These are phyloP conservation scores for Cryptotermes secundus DNA, from an alignment of 1,140 invertebrate species.

Conservation along the genomic window DNA sequence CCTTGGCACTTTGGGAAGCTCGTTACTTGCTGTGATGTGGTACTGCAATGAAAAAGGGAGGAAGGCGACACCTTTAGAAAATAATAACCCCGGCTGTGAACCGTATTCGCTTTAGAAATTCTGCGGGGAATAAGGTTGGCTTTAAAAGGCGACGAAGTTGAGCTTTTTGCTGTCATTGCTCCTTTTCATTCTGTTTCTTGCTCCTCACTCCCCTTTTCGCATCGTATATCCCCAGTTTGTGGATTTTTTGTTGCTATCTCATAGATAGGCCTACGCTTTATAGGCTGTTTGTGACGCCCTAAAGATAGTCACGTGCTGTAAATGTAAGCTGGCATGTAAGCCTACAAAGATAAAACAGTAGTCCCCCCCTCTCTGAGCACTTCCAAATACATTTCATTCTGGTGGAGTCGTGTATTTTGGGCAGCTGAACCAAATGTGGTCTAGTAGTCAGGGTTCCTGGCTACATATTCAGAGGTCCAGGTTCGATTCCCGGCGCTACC, in stretches of 20 bases:
- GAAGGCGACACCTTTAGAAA: neutral
- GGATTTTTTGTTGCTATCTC: neutral
- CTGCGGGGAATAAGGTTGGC: neutral
- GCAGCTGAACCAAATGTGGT: too few species aligned
- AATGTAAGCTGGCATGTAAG: neutral
- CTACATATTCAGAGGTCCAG: too few species aligned
- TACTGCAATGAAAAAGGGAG: neutral
- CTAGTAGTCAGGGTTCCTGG: too few species aligned
- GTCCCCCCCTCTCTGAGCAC: too few species aligned
- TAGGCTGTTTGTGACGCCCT: neutral
- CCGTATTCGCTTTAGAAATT: conserved; percentile 1
- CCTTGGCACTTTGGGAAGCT: neutral
- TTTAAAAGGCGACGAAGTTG: neutral
- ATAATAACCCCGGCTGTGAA: neutral
- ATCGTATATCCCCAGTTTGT: neutral
- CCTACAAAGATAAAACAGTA: neutral
- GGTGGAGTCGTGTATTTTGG: too few species aligned
- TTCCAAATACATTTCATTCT: too few species aligned
- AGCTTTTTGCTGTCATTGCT: conserved; percentile 18
- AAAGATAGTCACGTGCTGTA: neutral
- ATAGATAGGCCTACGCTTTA: neutral
- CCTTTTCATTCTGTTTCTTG: neutral
- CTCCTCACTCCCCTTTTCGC: neutral
- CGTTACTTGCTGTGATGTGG: neutral
- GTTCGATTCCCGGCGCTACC: too few species aligned